phyloP scores from a whole-genome alignment of 2,113 vertebrate species.

The Eulacestoma nigropectus region DNA sequence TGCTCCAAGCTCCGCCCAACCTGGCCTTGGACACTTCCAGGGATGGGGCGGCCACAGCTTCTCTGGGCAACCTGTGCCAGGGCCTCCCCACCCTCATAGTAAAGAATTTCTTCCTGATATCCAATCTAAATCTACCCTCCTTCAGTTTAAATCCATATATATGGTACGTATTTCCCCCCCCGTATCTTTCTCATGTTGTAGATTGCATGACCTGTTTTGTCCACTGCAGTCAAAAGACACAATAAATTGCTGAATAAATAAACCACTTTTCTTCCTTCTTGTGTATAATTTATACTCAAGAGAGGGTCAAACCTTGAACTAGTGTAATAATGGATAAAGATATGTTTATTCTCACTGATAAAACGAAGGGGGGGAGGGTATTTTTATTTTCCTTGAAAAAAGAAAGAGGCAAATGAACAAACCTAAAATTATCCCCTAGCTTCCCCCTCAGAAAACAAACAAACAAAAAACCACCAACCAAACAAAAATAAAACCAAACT shows the following conservation, averaged over 20 bases:
- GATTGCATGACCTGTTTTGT: neutral
- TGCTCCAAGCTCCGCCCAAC: neutral
- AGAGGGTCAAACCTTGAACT: neutral
- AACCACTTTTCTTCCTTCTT: neutral
- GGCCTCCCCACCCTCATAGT: fast-evolving
- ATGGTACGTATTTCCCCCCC: neutral
- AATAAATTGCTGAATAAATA: neutral
- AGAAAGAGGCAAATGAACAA: neutral
- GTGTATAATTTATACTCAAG: neutral
- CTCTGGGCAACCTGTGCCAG: neutral
- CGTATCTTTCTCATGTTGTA: neutral
- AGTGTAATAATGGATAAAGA: neutral
- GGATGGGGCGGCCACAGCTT: neutral
- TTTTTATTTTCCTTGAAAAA: neutral
- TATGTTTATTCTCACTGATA: neutral
- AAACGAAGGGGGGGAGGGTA: fast-evolving
- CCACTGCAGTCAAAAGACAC: neutral
- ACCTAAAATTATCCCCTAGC: neutral
- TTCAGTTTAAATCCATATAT: neutral
- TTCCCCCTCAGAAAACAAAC: no score
- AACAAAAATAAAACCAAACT: neutral
- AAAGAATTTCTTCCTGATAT: neutral
- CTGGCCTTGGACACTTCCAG: neutral
- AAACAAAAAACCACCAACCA: no score
- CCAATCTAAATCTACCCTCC: neutral